Percentiles rank a stretch among this genome's conserved stretches.
These are phyloP conservation scores for Synanthedon tipuliformis DNA, from an alignment of 2,888 invertebrate genomes.

Conservation along the genomic window DNA sequence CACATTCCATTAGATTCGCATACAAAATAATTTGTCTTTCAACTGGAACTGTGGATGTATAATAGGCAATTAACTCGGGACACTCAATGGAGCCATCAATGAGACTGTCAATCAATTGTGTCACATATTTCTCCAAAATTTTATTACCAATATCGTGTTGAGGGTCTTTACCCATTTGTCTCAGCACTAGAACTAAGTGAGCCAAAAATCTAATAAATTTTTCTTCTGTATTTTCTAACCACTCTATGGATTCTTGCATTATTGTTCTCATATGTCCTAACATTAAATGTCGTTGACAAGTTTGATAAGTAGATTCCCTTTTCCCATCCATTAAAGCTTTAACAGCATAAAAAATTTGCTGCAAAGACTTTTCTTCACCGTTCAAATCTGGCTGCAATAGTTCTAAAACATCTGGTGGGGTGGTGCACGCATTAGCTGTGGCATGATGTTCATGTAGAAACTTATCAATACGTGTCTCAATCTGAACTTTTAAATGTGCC, in stretches of 20 bases:
- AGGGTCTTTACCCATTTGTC: conserved; percentile 80
- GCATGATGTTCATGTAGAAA: conserved; percentile 58
- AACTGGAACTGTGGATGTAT: conserved; percentile 81
- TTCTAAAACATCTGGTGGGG: conserved; percentile 48
- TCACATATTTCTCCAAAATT: conserved; percentile 80
- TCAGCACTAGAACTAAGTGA: conserved; percentile 85
- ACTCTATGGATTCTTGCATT: conserved; percentile 76
- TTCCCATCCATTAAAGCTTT: conserved; percentile 65
- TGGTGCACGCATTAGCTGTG: conserved; percentile 54
- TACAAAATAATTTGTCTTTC: conserved; percentile 67
- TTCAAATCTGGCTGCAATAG: conserved; percentile 46
- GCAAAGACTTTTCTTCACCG: conserved; percentile 45
- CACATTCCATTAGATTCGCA: conserved; percentile 76
- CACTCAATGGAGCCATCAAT: conserved; percentile 71
- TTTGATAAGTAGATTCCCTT: conserved; percentile 75
- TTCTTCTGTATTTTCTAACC: conserved; percentile 69
- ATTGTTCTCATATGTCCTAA: conserved; percentile 82
- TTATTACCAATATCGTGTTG: conserved; percentile 79
- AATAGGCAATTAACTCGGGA: conserved; percentile 85
- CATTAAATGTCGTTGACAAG: conserved; percentile 88
- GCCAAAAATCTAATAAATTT: conserved; percentile 83
- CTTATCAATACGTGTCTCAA: conserved; percentile 86
- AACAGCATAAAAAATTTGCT: conserved; percentile 54
- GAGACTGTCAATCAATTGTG: conserved; percentile 73
- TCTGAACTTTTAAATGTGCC: conserved; percentile 85